Evolutionary conservation across 2,113 vertebrate species (phyloP).

Genomic region (Protobothrops mucrosquamatus): DNA sequence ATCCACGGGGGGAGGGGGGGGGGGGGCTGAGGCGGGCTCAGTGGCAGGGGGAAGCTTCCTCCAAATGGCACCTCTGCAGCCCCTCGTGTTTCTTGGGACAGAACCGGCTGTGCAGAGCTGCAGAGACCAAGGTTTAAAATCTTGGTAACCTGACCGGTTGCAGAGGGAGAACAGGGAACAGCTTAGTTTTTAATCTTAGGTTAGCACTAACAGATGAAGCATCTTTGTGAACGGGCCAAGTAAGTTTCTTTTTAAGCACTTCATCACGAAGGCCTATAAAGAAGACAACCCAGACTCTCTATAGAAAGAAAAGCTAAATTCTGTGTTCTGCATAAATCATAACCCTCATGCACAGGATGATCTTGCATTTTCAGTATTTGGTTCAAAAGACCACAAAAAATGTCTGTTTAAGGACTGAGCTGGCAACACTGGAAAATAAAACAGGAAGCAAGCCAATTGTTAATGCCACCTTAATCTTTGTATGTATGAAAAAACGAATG

Average conservation of each 20-base stretch:
- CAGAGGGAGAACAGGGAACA: neutral
- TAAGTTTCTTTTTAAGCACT: neutral
- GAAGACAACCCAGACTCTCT: neutral
- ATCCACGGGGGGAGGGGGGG: no score
- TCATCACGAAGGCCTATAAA: neutral
- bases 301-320: neutral
- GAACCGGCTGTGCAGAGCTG: neutral
- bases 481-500: neutral
- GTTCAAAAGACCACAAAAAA: neutral
- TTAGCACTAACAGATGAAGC: neutral
- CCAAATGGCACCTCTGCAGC: neutral
- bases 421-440: neutral
- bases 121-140: neutral
- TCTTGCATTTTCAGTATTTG: neutral
- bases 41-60: accelerated
- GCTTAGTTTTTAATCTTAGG: neutral
- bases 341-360: neutral
- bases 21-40: neutral
- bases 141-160: neutral
- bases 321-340: neutral
- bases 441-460: neutral
- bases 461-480: neutral
- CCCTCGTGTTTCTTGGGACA: neutral
- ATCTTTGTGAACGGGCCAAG: neutral
- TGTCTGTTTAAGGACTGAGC: neutral